Evolutionary conservation across 2,797 vertebrate genomes (phyloP), one percentile per base, ranked within the genome.

Genomic region (Prionace glauca): DNA sequence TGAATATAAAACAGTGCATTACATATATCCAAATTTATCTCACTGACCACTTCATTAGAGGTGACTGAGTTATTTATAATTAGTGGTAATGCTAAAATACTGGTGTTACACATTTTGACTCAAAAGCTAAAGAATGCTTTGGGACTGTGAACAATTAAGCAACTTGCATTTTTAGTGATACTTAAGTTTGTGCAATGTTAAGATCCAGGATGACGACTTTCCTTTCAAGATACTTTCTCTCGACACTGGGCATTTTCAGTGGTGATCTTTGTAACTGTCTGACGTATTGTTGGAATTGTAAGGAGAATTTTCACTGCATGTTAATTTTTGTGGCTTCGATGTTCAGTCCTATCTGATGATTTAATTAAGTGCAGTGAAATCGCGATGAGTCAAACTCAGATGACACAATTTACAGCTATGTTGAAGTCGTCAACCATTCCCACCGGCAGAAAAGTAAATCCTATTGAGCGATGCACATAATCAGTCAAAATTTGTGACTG

Each of bases 1-100:
- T 60, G 71, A 95, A 95, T 95, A 95, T 95, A 77, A 95, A 95
- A 65, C 26, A 77, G 93, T n/a, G 71, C 60, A 95, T 95, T 74
- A 60, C 93, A 95, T 95, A 77, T 56, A 95, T 95, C 93, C 24
- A 95, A 95, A 95, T 56, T 95, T 56, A 77, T 95, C 45, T 95
- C 50, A 60, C 72, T 50, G 41, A 32, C 45, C 7, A 77, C 45
- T 74, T 95, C 41, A 60, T 95, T 16, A 77, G 71, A n/a, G 69
- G 50, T 56, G 71, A 77, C 69, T 60, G 93, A 95, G 45, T 95
- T 26, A 45, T 72, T 45, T 94, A 72, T 26, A 71, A 94, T 72
- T 94, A 94, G 36, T 41, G 36, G 67, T 72, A 45, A 94, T 74
- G 24, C 93, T 29, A 94, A 95, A 95, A 56, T 32, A 95, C 71